Evolutionary conservation across 2,888 invertebrate species (phyloP), one percentile per base, ranked within the genome.

Genomic region (Lycaena phlaeas): DNA sequence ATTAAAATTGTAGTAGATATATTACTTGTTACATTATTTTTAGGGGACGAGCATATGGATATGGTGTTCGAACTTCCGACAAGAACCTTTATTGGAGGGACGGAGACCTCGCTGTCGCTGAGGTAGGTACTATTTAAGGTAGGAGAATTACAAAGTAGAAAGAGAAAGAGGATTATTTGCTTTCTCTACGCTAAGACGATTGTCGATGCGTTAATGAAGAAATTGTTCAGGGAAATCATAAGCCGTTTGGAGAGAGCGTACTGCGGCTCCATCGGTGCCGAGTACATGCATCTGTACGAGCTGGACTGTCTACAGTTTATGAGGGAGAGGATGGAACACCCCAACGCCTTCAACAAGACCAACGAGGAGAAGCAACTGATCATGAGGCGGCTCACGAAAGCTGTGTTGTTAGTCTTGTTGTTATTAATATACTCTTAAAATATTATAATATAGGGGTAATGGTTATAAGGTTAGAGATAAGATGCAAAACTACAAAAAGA

Each of bases 271-370:
- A 91, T 93, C 47, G 93, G 93, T 36, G 85, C 89, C 3, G 93
- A 93, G 66, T 93, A 88, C 71, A 92, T 92, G 92, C 92, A 92
- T 59, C 79, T 92, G 52, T 89, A 88, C 63, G 89, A 89, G 56
- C 59, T 88, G 53, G 91, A 92, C 53, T 87, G 88, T 52, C 85
- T 89, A 36, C 87, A 90, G 52, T 93, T 90, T 87, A 87, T 93
- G 48, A 72, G 91, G 27, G 78, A 88, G 57, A 85, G 86, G 39
- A 87, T 93, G 73, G 93, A 93, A 72, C 73, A 78, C 3, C 93
- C 92, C 0, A 86, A 85, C 9, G 61, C 68, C 1, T 82, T 87
- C 55, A 81, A 87, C 39, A 85, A 89, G 54, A 74, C 79, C 9
- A 52, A 59, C 2, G 89, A 90, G 0, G 88, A 92, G 55, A 92